A percentile compares a stretch with the other conserved stretches of the same genome.
Conservation (phyloP, 2,113 vertebrate genomes). For the Pygoscelis antarcticus region DNA sequence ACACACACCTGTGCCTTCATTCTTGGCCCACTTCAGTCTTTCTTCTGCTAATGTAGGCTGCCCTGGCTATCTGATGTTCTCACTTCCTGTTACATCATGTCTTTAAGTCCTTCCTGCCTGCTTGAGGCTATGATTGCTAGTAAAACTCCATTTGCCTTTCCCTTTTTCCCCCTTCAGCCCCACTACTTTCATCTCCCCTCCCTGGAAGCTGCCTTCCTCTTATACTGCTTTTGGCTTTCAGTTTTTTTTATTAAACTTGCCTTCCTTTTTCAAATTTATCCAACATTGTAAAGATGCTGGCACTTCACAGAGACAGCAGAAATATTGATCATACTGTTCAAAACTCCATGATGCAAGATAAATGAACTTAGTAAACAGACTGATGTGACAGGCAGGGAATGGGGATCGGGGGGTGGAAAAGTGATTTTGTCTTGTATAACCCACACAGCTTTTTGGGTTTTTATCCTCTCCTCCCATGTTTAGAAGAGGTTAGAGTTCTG, state of each 20-base stretch:
- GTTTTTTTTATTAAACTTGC: background rate
- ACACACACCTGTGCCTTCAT: background rate
- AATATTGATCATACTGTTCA: background rate
- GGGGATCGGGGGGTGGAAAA: background rate
- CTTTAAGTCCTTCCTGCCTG: background rate
- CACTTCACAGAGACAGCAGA: background rate
- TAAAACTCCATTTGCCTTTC: background rate
- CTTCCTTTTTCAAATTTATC: background rate
- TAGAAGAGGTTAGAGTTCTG: background rate
- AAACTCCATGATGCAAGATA: background rate
- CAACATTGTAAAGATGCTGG: background rate
- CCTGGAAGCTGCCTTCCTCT: background rate
- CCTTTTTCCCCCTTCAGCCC: background rate
- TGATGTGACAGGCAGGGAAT: background rate
- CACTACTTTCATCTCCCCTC: background rate
- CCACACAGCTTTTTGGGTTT: background rate
- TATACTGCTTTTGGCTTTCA: background rate
- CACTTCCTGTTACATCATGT: background rate
- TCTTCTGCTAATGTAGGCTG: background rate
- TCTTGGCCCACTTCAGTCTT: background rate
- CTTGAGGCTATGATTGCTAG: background rate
- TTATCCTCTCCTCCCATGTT: background rate
- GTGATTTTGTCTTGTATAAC: background rate
- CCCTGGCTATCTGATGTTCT: background rate
- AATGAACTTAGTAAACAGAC: background rate